phyloP scores from a whole-genome alignment of 2,888 invertebrate species.

The Drosophila ochracea region DNA sequence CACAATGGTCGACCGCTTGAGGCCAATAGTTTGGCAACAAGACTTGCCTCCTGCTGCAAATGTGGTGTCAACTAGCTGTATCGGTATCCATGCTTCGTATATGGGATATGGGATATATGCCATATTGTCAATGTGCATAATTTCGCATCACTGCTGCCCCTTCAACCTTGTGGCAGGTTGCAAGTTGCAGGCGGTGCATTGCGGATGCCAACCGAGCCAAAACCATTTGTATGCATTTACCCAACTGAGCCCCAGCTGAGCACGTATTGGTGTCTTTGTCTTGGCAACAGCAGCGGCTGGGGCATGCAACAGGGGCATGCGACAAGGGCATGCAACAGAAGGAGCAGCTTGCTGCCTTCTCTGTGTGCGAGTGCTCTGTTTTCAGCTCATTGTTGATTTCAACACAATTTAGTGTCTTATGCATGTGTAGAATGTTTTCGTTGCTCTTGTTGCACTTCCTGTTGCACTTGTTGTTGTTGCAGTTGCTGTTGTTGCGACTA shows the following conservation, averaged over 20 bases:
- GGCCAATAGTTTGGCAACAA: slow-evolving; percentile 29
- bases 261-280: slow-evolving; percentile 54
- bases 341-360: slow-evolving; percentile 11
- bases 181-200: neutral
- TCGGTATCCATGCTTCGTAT: slow-evolving; percentile 40
- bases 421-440: slow-evolving; percentile 44
- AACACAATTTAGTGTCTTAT: slow-evolving; percentile 81
- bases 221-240: slow-evolving; percentile 75
- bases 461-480: slow-evolving; percentile 8
- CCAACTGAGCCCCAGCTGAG: slow-evolving; percentile 61
- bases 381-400: slow-evolving; percentile 81
- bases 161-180: neutral
- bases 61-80: slow-evolving; percentile 65
- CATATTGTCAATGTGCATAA: slow-evolving; percentile 75
- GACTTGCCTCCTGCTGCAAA: slow-evolving; percentile 20
- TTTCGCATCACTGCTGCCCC: slow-evolving; percentile 57
- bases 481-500: slow-evolving; percentile 37
- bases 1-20: slow-evolving; percentile 36
- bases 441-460: slow-evolving; percentile 36
- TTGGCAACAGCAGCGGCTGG: slow-evolving; percentile 28
- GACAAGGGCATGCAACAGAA: neutral
- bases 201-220: slow-evolving; percentile 26
- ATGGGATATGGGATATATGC: slow-evolving; percentile 18
- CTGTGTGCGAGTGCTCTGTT: slow-evolving; percentile 54
- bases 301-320: neutral